phyloP scores from a whole-genome alignment of 2,888 invertebrate species.

The Anarsia innoxiella region DNA sequence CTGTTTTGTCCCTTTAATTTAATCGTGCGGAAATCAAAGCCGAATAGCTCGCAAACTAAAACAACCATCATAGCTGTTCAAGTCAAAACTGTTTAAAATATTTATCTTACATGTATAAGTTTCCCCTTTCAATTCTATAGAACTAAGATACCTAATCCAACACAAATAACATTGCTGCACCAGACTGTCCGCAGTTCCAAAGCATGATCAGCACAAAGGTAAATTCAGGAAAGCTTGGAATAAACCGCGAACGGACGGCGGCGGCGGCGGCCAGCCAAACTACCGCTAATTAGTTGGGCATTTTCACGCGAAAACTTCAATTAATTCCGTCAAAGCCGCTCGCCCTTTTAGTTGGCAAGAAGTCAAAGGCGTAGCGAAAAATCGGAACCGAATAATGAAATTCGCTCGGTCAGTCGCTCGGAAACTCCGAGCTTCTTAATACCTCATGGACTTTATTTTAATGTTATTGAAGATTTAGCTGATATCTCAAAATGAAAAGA shows the following conservation, averaged over 20 bases:
- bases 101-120: too few species aligned
- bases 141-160: too few species aligned
- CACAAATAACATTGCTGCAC: too few species aligned
- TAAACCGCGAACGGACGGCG: background rate
- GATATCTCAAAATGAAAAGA: conserved; percentile 9
- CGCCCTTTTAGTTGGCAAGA: conserved; percentile 21
- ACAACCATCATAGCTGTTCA: too few species aligned
- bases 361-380: background rate
- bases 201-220: conserved; percentile 31
- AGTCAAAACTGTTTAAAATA: too few species aligned
- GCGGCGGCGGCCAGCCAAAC: conserved; percentile 33
- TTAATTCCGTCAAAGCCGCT: conserved; percentile 54
- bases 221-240: background rate
- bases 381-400: conserved; percentile 28
- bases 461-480: conserved; percentile 18
- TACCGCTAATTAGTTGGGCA: conserved; percentile 52
- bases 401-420: conserved; percentile 36
- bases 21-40: too few species aligned
- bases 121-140: too few species aligned
- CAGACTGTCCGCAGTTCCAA: conserved; percentile 44
- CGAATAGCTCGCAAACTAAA: too few species aligned
- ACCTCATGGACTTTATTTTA: conserved; percentile 20
- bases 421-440: conserved; percentile 25
- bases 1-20: conserved; percentile 47
- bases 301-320: conserved; percentile 59